phyloP scores from a whole-genome alignment of 2,797 vertebrate genomes.

The Premnoplex brunnescens region DNA sequence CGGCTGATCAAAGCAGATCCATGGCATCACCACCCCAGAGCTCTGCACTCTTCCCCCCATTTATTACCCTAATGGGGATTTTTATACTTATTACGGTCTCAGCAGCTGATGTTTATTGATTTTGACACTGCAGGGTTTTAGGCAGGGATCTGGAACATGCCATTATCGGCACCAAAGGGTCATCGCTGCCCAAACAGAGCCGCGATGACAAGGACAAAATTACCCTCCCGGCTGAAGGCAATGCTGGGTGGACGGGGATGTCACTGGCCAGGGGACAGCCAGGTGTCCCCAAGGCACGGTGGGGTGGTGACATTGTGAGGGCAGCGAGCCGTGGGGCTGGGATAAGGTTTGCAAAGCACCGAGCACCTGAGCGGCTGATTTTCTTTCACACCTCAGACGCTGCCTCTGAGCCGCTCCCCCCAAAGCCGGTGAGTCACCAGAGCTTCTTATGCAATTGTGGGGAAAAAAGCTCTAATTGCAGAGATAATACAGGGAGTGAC shows the following conservation, averaged over 20 bases:
- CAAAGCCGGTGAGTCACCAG: neutral
- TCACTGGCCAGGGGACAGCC: accelerated
- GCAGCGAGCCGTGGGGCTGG: neutral
- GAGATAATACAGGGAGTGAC: neutral
- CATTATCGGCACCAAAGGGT: constrained; percentile 11
- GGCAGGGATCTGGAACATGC: constrained; percentile 8
- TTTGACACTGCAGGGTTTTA: neutral
- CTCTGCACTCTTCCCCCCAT: neutral
- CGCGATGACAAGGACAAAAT: neutral
- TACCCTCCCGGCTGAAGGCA: neutral
- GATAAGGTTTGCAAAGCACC: neutral
- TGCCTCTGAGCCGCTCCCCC: neutral
- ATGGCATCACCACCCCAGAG: constrained; percentile 1
- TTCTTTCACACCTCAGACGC: constrained; percentile 23
- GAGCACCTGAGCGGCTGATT: neutral
- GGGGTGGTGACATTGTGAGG: accelerated
- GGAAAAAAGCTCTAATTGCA: neutral
- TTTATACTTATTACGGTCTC: constrained; percentile 51
- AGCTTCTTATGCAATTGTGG: neutral
- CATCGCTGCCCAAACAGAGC: neutral
- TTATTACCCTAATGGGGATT: constrained; percentile 42
- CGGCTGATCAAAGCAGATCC: neutral
- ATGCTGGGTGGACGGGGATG: neutral
- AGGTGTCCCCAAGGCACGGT: neutral
- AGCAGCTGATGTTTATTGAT: constrained; percentile 37